Percentiles rank a stretch among this genome's conserved stretches.
Conservation (phyloP, 2,888 invertebrate genomes). For the Macropis europaea region DNA sequence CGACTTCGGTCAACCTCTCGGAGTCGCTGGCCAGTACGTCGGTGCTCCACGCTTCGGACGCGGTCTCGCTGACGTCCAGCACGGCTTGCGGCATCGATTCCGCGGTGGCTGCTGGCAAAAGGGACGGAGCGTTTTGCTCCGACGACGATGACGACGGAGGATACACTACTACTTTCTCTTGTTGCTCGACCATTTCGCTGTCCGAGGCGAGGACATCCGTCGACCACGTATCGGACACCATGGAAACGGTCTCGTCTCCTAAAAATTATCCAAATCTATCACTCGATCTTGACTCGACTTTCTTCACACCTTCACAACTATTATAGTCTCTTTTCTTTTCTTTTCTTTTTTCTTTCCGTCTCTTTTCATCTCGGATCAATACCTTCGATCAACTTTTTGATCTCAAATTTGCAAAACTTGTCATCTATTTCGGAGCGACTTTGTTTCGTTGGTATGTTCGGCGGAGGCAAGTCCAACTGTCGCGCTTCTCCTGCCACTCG, state of each 20-base stretch:
- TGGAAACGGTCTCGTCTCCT: conserved; percentile 97
- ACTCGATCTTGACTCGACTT: too few relatives aligned
- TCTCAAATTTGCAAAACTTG: conserved; percentile 99
- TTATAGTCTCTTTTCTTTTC: too few relatives aligned
- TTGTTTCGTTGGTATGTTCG: conserved; percentile 84
- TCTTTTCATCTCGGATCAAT: conserved; percentile 23
- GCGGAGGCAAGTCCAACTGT: conserved; percentile 76
- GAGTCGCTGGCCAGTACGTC: conserved; percentile 97
- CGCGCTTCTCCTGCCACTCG: conserved; percentile 78
- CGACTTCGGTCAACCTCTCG: conserved; percentile 93
- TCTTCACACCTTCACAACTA: too few relatives aligned
- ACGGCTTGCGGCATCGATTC: conserved; percentile 78
- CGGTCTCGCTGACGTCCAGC: conserved; percentile 93
- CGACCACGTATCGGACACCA: conserved; percentile 99
- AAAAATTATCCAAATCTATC: too few relatives aligned
- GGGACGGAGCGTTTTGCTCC: conserved; percentile 56
- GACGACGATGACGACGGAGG: conserved; percentile 61
- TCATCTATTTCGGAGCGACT: conserved; percentile 98
- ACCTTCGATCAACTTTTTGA: conserved; percentile 86
- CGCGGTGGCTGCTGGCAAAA: conserved; percentile 73
- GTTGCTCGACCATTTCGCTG: conserved; percentile 94
- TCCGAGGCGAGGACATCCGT: conserved; percentile 98
- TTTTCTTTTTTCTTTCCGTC: not conserved
- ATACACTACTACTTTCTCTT: conserved; percentile 81
- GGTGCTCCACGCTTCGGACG: conserved; percentile 99